Evolutionary conservation across 2,113 vertebrate species (phyloP).

Genomic region (Oreochromis spilurus): DNA sequence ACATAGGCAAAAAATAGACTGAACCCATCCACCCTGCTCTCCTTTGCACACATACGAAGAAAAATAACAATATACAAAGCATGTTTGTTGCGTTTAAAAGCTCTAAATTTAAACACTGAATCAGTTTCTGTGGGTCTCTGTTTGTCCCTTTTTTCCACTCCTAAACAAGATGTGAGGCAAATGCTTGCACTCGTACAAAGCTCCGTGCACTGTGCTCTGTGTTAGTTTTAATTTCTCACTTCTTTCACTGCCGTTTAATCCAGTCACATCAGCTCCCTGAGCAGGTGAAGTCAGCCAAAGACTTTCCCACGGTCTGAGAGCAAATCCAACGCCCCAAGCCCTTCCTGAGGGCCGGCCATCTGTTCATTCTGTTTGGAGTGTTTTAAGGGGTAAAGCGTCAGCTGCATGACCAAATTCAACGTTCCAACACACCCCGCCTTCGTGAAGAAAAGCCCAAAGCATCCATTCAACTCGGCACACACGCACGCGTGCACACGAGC

Average conservation of each 20-base stretch:
- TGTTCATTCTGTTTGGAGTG: constrained; percentile 73
- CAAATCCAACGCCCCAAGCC: constrained; percentile 71
- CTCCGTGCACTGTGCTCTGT: neutral
- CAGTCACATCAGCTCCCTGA: constrained; percentile 63
- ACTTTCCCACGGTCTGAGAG: constrained; percentile 78
- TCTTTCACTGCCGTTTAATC: constrained; percentile 69
- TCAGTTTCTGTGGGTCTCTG: neutral
- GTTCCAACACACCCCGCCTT: constrained; percentile 73
- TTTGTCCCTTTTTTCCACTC: neutral
- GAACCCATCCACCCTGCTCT: constrained; percentile 38
- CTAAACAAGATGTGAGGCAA: neutral
- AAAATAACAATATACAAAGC: neutral
- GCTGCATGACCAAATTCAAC: constrained; percentile 74
- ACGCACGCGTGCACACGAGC: neutral
- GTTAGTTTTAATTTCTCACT: constrained; percentile 56
- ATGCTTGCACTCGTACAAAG: neutral
- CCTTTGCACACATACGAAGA: neutral
- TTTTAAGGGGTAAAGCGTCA: constrained; percentile 69
- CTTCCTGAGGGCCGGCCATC: constrained; percentile 75
- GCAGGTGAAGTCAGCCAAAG: constrained; percentile 76
- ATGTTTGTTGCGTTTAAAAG: neutral
- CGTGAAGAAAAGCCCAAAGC: constrained; percentile 48
- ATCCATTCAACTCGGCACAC: constrained; percentile 32
- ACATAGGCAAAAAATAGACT: constrained; percentile 1
- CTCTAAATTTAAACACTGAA: neutral